Conservation (phyloP, 1,140 invertebrate genomes). For the Euura saliciscinereae region DNA sequence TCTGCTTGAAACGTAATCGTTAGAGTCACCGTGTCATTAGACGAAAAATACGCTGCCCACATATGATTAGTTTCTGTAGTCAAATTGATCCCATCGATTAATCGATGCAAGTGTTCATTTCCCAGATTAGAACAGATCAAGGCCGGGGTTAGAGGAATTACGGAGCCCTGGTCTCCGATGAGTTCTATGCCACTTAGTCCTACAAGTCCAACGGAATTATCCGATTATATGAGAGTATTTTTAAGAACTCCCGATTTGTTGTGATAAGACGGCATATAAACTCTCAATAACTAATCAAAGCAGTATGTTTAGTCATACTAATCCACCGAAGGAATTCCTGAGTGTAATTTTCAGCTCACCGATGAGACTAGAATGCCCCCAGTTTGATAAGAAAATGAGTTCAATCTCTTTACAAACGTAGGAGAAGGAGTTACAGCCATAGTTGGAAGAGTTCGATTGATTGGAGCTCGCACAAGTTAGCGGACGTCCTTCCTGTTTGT, state of each 20-base stretch:
- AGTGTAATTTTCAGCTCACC: constrained; percentile 38
- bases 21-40: constrained; percentile 54
- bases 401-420: constrained; percentile 56
- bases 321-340: no score
- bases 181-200: constrained; percentile 64
- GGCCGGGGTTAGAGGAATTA: constrained; percentile 36
- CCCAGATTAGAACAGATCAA: constrained; percentile 32
- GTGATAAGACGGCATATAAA: no score
- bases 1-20: constrained; percentile 61
- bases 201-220: constrained; percentile 11
- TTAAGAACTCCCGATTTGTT: no score
- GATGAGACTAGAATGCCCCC: constrained; percentile 63
- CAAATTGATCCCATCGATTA: constrained; percentile 67
- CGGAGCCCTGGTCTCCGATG: constrained; percentile 46
- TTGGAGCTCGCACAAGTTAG: constrained; percentile 30
- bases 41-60: constrained; percentile 63
- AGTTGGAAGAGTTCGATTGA: constrained; percentile 38
- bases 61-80: constrained; percentile 66
- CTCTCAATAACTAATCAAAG: no score
- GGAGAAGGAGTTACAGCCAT: constrained; percentile 47
- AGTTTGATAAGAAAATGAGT: constrained; percentile 65
- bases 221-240: no score
- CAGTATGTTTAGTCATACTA: no score
- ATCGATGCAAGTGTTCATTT: constrained; percentile 40
- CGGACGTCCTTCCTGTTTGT: constrained; percentile 43